A percentile compares a stretch with the other conserved stretches of the same genome.
phyloP scores from a whole-genome alignment of 2,888 invertebrate species.

The Salticus scenicus region DNA sequence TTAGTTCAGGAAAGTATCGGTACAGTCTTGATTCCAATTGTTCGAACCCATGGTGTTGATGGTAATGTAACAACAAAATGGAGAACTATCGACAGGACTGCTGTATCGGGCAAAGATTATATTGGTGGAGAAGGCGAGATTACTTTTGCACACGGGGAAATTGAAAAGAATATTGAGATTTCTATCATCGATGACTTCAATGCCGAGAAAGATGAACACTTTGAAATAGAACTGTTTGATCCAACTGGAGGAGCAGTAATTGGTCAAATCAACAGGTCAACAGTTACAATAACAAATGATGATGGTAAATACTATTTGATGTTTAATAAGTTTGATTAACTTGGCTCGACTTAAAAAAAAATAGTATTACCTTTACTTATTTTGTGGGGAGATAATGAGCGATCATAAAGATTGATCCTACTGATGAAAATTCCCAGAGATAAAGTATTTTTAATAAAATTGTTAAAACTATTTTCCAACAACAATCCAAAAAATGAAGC shows the following conservation, averaged over 20 bases:
- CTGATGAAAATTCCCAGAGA: too few relatives aligned
- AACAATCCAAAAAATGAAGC: too few relatives aligned
- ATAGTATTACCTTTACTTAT: too few relatives aligned
- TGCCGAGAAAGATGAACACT: slow-evolving; percentile 80
- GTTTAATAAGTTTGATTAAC: too few relatives aligned
- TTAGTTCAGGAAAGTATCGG: slow-evolving; percentile 79
- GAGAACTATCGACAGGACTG: slow-evolving; percentile 79
- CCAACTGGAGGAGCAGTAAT: slow-evolving; percentile 77
- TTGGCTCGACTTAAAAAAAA: too few relatives aligned
- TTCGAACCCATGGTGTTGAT: slow-evolving; percentile 79
- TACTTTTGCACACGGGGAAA: slow-evolving; percentile 77
- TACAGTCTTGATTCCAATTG: slow-evolving; percentile 77
- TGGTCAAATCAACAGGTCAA: slow-evolving; percentile 77
- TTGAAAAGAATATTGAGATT: slow-evolving; percentile 78
- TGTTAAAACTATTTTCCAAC: too few relatives aligned
- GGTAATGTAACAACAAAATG: slow-evolving; percentile 78
- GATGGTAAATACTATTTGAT: slow-evolving; percentile 76
- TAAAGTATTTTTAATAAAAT: too few relatives aligned
- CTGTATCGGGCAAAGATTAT: slow-evolving; percentile 79
- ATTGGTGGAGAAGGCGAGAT: slow-evolving; percentile 78
- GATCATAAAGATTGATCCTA: too few relatives aligned
- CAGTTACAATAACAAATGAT: slow-evolving; percentile 79
- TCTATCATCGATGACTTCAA: slow-evolving; percentile 79
- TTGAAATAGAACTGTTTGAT: slow-evolving; percentile 78
- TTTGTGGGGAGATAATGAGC: too few relatives aligned